These are phyloP conservation scores for Eciton burchellii DNA, from an alignment of 1,140 invertebrate genomes.

Conservation along the genomic window DNA sequence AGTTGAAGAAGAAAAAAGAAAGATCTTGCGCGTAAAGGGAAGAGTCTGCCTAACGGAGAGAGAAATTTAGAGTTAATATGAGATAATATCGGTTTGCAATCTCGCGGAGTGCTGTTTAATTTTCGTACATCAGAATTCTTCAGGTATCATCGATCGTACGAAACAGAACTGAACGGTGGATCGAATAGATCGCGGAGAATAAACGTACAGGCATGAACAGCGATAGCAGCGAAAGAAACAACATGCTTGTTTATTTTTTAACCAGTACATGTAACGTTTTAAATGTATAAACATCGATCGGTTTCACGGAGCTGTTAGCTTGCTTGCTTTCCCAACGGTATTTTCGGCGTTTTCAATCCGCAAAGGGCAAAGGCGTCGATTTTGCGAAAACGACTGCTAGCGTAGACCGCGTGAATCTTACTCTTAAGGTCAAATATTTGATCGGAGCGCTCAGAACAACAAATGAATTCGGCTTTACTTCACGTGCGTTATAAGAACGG, in stretches of 20 bases:
- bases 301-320: slow-evolving; percentile 39
- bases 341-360: slow-evolving; percentile 42
- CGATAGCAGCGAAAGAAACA: not conserved
- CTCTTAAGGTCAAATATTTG: not conserved
- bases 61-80: not conserved
- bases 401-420: slow-evolving; percentile 10
- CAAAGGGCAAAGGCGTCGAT: slow-evolving; percentile 26
- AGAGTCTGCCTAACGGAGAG: too few relatives aligned
- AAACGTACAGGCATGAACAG: not conserved
- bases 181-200: slow-evolving; percentile 10
- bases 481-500: not conserved
- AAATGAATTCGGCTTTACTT: not conserved
- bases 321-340: slow-evolving; percentile 52
- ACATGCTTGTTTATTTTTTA: slow-evolving; percentile 49
- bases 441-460: not conserved
- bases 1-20: not conserved
- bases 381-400: slow-evolving; percentile 16
- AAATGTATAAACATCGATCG: slow-evolving; percentile 60
- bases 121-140: not conserved
- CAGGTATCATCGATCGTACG: not conserved
- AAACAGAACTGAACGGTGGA: not conserved
- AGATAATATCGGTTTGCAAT: not conserved
- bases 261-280: slow-evolving; percentile 44
- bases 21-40: not conserved
- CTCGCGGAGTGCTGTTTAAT: not conserved